A percentile compares a stretch with the other conserved stretches of the same genome.
Evolutionary conservation across 2,888 invertebrate genomes (phyloP).

Genomic region (Amitus sp.): DNA sequence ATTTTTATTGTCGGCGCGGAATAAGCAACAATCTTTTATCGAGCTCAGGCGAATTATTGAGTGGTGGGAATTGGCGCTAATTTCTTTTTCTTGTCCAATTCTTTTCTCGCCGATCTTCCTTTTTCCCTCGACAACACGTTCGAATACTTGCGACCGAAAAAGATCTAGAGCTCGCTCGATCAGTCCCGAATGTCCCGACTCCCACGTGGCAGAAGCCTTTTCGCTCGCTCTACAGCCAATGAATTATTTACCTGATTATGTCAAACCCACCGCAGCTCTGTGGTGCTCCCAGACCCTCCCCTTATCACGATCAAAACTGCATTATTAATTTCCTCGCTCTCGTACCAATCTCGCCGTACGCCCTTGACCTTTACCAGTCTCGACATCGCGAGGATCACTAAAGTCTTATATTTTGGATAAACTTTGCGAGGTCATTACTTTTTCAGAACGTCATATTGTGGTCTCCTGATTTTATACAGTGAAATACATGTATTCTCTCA

Average conservation of each 20-base stretch:
- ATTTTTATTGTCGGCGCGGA: not conserved
- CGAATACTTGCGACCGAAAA: not conserved
- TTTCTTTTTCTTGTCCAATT: not conserved
- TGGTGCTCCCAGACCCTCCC: not conserved
- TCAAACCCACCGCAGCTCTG: conserved; percentile 3
- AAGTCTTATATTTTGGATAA: too few relatives aligned
- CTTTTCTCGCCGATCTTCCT: not conserved
- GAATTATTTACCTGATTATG: conserved; percentile 13
- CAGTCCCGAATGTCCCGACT: conserved; percentile 1
- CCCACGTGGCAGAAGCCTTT: conserved; percentile 4
- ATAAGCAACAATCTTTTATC: not conserved
- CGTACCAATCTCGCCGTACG: not conserved
- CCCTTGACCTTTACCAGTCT: conserved; percentile 12
- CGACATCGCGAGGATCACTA: too few relatives aligned
- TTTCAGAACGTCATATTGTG: too few relatives aligned
- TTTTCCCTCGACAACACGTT: not conserved
- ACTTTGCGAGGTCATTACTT: too few relatives aligned
- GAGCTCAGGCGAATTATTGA: not conserved
- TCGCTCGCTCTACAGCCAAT: not conserved
- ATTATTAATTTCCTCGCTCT: conserved; percentile 9
- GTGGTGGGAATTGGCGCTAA: not conserved
- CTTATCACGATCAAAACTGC: conserved; percentile 1
- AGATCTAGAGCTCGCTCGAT: not conserved
- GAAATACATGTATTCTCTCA: too few relatives aligned
- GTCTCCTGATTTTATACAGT: too few relatives aligned